Evolutionary conservation across 1,140 invertebrate species (phyloP).

Genomic region (Metopolophium dirhodum): DNA sequence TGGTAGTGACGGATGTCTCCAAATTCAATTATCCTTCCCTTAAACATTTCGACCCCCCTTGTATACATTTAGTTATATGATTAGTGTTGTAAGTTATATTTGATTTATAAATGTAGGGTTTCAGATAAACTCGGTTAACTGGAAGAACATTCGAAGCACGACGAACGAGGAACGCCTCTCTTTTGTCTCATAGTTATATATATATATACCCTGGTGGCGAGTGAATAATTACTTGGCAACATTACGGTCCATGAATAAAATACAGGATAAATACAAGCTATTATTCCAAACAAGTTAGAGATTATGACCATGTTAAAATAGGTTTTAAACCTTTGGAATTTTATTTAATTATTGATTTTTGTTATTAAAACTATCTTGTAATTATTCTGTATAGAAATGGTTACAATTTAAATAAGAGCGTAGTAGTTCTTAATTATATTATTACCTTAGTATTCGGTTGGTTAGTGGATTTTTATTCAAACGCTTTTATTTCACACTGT

Average conservation of each 20-base stretch:
- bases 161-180: conserved; percentile 10
- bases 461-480: neutral
- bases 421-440: neutral
- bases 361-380: neutral
- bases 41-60: neutral
- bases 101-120: conserved; percentile 25
- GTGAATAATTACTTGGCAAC: conserved; percentile 37
- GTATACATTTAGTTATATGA: neutral
- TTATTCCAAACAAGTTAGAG: conserved; percentile 15
- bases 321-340: neutral
- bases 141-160: conserved; percentile 17
- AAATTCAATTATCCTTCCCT: neutral
- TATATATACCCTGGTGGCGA: neutral
- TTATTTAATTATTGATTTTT: neutral
- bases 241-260: conserved; percentile 8
- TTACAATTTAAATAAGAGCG: neutral
- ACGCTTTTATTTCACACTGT: neutral
- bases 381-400: neutral
- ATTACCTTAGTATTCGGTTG: neutral
- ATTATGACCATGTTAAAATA: conserved; percentile 17
- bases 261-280: neutral
- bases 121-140: neutral
- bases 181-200: conserved; percentile 20
- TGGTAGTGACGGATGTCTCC: neutral
- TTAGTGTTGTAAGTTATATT: conserved; percentile 26